A percentile compares a stretch with the other conserved stretches of the same genome.
Evolutionary conservation across 2,888 invertebrate species (phyloP).

Genomic region (Theretra japonica): DNA sequence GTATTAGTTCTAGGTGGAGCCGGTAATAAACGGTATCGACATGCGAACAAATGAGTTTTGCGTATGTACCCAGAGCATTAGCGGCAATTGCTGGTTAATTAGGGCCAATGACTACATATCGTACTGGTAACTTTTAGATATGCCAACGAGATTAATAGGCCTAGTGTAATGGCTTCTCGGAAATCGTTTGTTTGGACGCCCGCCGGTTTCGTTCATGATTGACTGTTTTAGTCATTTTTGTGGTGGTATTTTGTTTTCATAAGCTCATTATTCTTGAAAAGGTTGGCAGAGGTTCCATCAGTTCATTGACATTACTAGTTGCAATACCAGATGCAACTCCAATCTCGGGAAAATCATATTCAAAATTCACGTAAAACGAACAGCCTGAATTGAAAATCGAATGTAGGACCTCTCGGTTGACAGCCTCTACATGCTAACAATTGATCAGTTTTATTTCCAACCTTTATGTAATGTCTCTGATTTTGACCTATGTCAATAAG

Average conservation of each 20-base stretch:
- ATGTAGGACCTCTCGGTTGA: too few species aligned
- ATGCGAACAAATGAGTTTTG: constrained; percentile 63
- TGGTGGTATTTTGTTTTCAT: neutral
- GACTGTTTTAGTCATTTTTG: neutral
- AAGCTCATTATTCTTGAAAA: neutral
- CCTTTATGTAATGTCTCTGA: neutral
- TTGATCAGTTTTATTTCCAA: neutral
- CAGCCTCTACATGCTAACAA: too few species aligned
- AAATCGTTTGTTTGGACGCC: constrained; percentile 22
- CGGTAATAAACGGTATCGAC: constrained; percentile 34
- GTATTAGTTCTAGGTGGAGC: constrained; percentile 15
- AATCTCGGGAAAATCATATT: too few species aligned
- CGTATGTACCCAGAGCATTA: constrained; percentile 74
- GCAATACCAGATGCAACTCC: too few species aligned
- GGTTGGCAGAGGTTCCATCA: too few species aligned
- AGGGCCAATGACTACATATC: constrained; percentile 49
- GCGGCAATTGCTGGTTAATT: constrained; percentile 77
- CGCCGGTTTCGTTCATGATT: constrained; percentile 1
- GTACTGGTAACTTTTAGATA: constrained; percentile 26
- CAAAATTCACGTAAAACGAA: too few species aligned
- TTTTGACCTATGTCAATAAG: neutral
- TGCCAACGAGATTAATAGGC: constrained; percentile 23
- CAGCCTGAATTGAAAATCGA: too few species aligned
- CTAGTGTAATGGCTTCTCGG: constrained; percentile 25
- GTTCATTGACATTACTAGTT: too few species aligned